A percentile compares a stretch with the other conserved stretches of the same genome.
phyloP scores from a whole-genome alignment of 2,888 invertebrate genomes.

The Sabellastarte sp. region DNA sequence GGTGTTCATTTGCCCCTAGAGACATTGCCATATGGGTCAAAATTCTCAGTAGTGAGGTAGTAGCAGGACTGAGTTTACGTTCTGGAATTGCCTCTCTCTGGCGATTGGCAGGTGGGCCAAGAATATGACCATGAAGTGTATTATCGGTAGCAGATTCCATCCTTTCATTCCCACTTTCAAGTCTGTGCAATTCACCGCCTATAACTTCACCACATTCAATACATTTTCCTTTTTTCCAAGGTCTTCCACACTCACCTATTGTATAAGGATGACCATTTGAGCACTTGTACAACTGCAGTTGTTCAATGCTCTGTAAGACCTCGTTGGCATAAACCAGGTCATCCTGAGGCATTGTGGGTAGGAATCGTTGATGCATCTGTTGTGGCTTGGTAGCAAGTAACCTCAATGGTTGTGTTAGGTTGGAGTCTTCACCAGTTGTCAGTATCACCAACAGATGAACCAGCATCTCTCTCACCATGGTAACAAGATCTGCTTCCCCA shows the following conservation, averaged over 20 bases:
- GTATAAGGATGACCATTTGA: slow-evolving; percentile 51
- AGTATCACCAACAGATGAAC: no score
- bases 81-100: slow-evolving; percentile 30
- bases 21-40: slow-evolving; percentile 42
- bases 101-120: slow-evolving; percentile 35
- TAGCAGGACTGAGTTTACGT: slow-evolving; percentile 33
- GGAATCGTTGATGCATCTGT: slow-evolving; percentile 19
- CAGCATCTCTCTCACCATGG: no score
- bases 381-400: neutral
- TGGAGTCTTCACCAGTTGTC: no score
- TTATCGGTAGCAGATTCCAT: neutral
- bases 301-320: slow-evolving; percentile 15
- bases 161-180: neutral
- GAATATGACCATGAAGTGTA: slow-evolving; percentile 41
- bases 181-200: slow-evolving; percentile 11
- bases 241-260: slow-evolving; percentile 34
- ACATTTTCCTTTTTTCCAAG: slow-evolving; percentile 1
- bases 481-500: no score
- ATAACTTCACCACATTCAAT: slow-evolving; percentile 14
- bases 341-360: slow-evolving; percentile 51
- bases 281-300: slow-evolving; percentile 33
- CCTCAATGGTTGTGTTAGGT: no score
- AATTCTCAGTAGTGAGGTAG: slow-evolving; percentile 35
- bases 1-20: neutral
- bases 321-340: slow-evolving; percentile 37